Base-by-base conservation (phyloP, 2,113 vertebrate species). In the Camelus dromedarius region DNA sequence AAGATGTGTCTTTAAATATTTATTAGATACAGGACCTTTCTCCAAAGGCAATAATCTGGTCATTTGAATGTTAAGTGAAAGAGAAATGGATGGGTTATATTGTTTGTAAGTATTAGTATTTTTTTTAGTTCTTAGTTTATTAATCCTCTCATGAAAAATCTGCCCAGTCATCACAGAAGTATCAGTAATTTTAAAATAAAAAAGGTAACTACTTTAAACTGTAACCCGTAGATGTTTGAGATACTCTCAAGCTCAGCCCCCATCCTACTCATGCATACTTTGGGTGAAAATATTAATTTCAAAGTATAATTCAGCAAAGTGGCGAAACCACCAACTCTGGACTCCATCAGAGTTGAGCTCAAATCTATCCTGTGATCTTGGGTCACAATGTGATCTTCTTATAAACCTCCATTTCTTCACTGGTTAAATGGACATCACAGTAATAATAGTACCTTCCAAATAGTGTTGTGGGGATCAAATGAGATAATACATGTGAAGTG, bases 271-370 rank as follows among this genome's bases (percentile, higher is more conserved):
- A 50, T 24, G 28, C 28, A 18, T 50, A 32, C 22, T 89, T 80
- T 75, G 56, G 24, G 81, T 95, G 76, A 89, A 89, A 97, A 85
- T 86, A 22, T 56, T 73, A 82, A 32, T 81, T 95, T 28, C 86
- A 24, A 94, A 89, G n/a, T 46, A 46, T 89, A 85, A 66, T 28
- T 85, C 82, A 92, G 18, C 50, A 79, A 24, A 73, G n/a, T n/a
- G 32, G 42, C 67, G 24, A 96, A 89, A 75, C 7, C 32, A 46
- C 28, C n/a, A 75, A 5, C 58, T 89, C 20, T 89, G 82, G 30
- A 35, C 60, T 81, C 32, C 54, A 14, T 75, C 35, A 86, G 42
- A 80, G 42, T 81, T 81, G 46, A 91, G 35, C 82, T 79, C 16
- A 91, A 77, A 79, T 91, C n/a, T 94, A 32, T 54, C 13, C 72